These are phyloP conservation scores for Tamandua tetradactyla DNA, from an alignment of 2,797 vertebrate genomes.

Conservation along the genomic window DNA sequence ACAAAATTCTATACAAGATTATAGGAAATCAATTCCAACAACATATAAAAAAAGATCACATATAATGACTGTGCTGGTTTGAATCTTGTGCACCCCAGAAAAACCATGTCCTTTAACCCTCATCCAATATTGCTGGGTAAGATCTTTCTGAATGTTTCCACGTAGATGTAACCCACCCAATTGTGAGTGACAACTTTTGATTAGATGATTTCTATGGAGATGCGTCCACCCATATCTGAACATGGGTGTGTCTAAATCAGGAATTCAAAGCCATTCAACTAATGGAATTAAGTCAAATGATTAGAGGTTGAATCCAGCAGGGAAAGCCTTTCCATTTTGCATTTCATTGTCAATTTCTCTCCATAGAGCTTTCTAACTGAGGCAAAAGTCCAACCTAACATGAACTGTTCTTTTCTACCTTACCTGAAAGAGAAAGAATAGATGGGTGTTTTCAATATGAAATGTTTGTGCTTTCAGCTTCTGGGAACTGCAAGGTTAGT, in stretches of 20 bases:
- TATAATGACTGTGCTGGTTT: not conserved
- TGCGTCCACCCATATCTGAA: too few species aligned
- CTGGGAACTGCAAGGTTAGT: not conserved
- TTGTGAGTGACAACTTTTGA: too few species aligned
- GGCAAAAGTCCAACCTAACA: not conserved
- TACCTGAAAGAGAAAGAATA: not conserved
- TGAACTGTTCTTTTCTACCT: not conserved
- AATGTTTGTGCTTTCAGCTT: not conserved
- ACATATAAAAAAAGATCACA: not conserved
- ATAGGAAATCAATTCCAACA: slow-evolving; percentile 13
- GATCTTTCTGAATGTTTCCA: too few species aligned
- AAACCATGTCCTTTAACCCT: too few species aligned
- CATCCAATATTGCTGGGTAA: too few species aligned
- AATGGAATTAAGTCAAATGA: not conserved
- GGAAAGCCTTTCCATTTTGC: not conserved
- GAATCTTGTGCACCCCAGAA: too few species aligned
- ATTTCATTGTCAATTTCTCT: not conserved
- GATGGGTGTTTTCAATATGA: not conserved
- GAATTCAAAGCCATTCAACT: not conserved
- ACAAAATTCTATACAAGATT: not conserved
- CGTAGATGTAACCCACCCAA: too few species aligned
- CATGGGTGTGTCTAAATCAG: not conserved
- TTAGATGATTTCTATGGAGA: too few species aligned
- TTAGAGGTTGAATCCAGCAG: not conserved
- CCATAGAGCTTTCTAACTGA: not conserved